Base-by-base conservation (phyloP, 2,888 invertebrate species). In the Scaptomyza polygonia region DNA sequence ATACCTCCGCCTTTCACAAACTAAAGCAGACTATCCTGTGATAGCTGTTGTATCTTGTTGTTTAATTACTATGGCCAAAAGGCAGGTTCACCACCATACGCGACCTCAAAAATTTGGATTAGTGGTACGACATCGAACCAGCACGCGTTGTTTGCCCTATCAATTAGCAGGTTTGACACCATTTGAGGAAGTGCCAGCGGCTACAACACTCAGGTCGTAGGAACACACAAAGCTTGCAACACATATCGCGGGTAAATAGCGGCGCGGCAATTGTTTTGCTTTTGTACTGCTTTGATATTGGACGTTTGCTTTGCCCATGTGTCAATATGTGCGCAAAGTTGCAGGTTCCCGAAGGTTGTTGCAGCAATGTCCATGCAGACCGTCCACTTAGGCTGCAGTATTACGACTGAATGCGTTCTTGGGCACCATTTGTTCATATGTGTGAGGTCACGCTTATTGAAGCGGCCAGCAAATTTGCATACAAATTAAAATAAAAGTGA, bases 81-180 rank as follows among this genome's bases (percentile, higher is more conserved):
- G 21, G 29, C 11, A 53, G 27, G 12, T n/a, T 1, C 11, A 8
- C 7, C 21, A 16, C 43, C 4, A 16, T n/a, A n/a, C n/a, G 16
- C 21, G 49, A 52, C 44, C 48, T 63, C 34, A 27, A n/a, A 48
- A 61, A 79, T 77, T 71, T 67, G 71, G 73, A 66, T 73, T 64
- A 63, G 73, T 64, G 67, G 67, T 61, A 57, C 63, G 64, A 70
- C 58, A 49, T 49, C 5, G 18, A 36, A 55, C 67, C 36, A 86
- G 84, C 82, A 88, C 83, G 83, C 83, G 83, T 88, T 88, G 66
- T 83, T 88, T 83, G 64, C 14, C 5, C 40, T 21, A 32, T 53
- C 86, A 88, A 69, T 83, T 83, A 83, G 81, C 88, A 49, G 51
- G 36, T 65, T 67, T 65, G 55, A 56, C 65, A 70, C 63, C 63